Conservation (phyloP, 37 sponge, comb jelly and placozoan genomes). For the Theonella swinhoei region DNA sequence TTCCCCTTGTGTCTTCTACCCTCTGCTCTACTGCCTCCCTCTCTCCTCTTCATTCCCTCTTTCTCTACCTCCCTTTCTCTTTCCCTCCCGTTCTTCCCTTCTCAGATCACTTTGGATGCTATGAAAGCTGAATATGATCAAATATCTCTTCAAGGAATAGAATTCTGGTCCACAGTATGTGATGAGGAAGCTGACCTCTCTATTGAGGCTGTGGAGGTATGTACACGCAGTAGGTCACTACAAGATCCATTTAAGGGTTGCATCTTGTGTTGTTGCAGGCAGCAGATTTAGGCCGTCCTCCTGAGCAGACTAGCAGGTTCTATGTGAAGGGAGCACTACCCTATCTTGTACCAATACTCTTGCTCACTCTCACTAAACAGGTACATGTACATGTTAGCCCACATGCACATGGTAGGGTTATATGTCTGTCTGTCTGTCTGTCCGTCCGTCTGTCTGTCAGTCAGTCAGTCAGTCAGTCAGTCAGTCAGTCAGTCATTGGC, state of each 20-base stretch:
- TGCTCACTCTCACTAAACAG: conserved; percentile 85
- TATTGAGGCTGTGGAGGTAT: conserved; percentile 89
- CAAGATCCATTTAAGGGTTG: neutral
- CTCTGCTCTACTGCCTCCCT: neutral
- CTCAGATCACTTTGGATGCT: conserved; percentile 96
- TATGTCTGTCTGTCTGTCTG: conserved; percentile 18
- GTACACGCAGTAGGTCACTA: no score
- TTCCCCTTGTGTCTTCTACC: no score
- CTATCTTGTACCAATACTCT: conserved; percentile 84
- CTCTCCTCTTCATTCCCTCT: neutral
- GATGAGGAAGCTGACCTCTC: conserved; percentile 96
- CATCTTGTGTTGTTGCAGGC: conserved; percentile 2
- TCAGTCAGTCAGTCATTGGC: no score
- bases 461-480: no score
- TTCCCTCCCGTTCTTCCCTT: neutral
- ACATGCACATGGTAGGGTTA: no score
- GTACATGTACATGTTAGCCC: conserved; percentile 37
- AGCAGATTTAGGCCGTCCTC: conserved; percentile 20
- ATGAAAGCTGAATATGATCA: conserved; percentile 85
- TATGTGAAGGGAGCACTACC: conserved; percentile 95
- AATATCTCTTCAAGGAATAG: conserved; percentile 95
- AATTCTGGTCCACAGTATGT: conserved; percentile 99
- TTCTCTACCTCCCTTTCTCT: neutral
- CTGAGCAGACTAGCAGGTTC: conserved; percentile 55
- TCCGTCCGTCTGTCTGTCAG: neutral